Evolutionary conservation across 1,140 invertebrate species (phyloP).

Genomic region (Drosophila prosaltans): DNA sequence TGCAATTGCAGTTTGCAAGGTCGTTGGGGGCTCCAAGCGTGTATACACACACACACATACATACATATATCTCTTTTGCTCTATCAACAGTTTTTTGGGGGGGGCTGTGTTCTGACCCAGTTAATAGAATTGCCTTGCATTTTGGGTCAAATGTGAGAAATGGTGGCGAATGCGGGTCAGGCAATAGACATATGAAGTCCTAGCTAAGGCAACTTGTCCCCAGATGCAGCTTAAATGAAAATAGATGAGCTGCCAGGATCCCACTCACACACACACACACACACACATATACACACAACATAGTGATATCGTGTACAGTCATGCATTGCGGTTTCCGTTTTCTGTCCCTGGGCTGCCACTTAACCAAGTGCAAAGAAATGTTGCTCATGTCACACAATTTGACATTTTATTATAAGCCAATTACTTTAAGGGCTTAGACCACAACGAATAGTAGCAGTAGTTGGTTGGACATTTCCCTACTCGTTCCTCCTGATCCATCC

Average conservation of each 20-base stretch:
- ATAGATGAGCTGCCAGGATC: conserved; percentile 67
- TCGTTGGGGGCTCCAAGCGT: conserved; percentile 59
- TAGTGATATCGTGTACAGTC: conserved; percentile 57
- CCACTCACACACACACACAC: conserved; percentile 16
- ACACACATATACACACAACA: conserved; percentile 7
- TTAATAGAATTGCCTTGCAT: conserved; percentile 59
- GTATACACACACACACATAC: neutral
- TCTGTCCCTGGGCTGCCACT: conserved; percentile 27
- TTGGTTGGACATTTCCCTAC: neutral
- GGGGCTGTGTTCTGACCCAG: conserved; percentile 35
- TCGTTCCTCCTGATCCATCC: too few relatives aligned
- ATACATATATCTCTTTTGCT: neutral
- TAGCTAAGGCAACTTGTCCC: conserved; percentile 45
- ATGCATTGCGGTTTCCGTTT: conserved; percentile 27
- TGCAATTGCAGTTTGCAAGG: conserved; percentile 65
- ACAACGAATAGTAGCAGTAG: neutral
- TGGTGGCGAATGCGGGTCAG: conserved; percentile 55
- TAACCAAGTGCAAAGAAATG: conserved; percentile 32
- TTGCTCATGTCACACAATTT: conserved; percentile 42
- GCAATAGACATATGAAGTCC: conserved; percentile 44
- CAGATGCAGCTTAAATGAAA: conserved; percentile 63
- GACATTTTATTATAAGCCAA: conserved; percentile 75
- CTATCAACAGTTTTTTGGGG: conserved; percentile 22
- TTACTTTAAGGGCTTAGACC: conserved; percentile 55
- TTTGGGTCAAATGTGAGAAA: conserved; percentile 56